Conservation (phyloP, 2,888 invertebrate genomes). For the Aquatica leii region DNA sequence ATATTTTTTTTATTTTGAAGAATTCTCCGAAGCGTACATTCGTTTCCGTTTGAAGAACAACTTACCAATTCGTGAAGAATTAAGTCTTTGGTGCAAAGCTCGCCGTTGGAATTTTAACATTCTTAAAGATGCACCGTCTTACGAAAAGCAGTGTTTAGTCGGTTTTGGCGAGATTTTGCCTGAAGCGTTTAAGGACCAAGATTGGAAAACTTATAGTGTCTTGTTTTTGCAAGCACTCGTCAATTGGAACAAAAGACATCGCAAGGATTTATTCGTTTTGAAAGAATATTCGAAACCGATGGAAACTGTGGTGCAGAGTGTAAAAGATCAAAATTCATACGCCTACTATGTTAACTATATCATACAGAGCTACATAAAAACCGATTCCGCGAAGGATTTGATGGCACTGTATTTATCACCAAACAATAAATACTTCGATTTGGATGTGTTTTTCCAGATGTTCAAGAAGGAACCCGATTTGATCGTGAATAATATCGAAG, state of each 20-base stretch:
- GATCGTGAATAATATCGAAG: not conserved
- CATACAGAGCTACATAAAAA: not conserved
- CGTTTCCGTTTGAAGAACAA: slow-evolving; percentile 4
- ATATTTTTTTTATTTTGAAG: slow-evolving; percentile 1
- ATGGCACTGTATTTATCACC: not conserved
- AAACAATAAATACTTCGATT: not conserved
- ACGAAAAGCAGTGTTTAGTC: slow-evolving; percentile 24
- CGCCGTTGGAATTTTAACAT: not conserved
- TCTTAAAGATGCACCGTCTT: slow-evolving; percentile 4
- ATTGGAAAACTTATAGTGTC: not conserved
- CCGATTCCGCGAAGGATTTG: not conserved
- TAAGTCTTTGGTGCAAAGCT: slow-evolving; percentile 10
- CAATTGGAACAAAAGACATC: slow-evolving; percentile 19
- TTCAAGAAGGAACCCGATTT: slow-evolving; percentile 4
- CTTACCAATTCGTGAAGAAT: slow-evolving; percentile 8
- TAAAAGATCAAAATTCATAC: not conserved
- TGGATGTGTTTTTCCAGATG: not conserved
- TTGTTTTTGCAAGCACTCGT: slow-evolving; percentile 14
- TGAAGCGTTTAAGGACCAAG: not conserved
- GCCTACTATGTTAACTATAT: not conserved
- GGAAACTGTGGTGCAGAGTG: not conserved
- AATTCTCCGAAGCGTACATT: slow-evolving; percentile 15
- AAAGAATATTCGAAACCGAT: not conserved
- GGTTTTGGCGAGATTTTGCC: slow-evolving; percentile 14
- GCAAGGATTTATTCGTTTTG: slow-evolving; percentile 8